phyloP scores from a whole-genome alignment of 92 coral and sea anemone genomes.

The Micromussa lordhowensis region DNA sequence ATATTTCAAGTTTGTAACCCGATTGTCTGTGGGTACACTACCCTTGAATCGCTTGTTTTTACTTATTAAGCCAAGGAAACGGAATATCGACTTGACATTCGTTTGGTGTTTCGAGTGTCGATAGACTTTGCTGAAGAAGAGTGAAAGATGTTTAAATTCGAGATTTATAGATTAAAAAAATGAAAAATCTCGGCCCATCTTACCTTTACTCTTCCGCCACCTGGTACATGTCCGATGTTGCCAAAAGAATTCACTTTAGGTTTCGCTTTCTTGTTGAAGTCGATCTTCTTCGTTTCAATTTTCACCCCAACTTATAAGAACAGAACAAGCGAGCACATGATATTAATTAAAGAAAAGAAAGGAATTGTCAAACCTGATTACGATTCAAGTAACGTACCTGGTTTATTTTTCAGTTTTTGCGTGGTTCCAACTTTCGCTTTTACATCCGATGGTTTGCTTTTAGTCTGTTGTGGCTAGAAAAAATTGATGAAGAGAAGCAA shows the following conservation, averaged over 20 bases:
- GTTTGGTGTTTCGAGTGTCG: no score
- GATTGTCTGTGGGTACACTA: no score
- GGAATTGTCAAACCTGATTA: background rate
- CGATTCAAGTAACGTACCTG: constrained; percentile 39
- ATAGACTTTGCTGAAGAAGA: no score
- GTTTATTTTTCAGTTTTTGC: constrained; percentile 56
- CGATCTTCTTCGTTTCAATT: constrained; percentile 60
- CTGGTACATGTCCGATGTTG: constrained; percentile 78
- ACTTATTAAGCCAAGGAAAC: no score
- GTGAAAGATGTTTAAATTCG: no score
- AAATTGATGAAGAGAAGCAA: background rate
- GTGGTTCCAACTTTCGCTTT: constrained; percentile 68
- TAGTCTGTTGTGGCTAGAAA: background rate
- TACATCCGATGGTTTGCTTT: constrained; percentile 17
- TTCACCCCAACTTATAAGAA: constrained; percentile 9
- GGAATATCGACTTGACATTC: no score
- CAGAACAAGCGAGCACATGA: background rate
- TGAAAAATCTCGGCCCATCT: background rate
- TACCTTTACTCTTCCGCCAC: constrained; percentile 80
- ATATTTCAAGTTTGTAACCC: no score
- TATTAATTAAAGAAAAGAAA: background rate
- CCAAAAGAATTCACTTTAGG: constrained; percentile 82
- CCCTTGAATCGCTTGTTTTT: no score
- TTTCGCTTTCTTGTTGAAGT: constrained; percentile 60
- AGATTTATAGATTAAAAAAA: no score